Conservation (phyloP, 2,113 vertebrate species). For the Corythaixoides concolor region DNA sequence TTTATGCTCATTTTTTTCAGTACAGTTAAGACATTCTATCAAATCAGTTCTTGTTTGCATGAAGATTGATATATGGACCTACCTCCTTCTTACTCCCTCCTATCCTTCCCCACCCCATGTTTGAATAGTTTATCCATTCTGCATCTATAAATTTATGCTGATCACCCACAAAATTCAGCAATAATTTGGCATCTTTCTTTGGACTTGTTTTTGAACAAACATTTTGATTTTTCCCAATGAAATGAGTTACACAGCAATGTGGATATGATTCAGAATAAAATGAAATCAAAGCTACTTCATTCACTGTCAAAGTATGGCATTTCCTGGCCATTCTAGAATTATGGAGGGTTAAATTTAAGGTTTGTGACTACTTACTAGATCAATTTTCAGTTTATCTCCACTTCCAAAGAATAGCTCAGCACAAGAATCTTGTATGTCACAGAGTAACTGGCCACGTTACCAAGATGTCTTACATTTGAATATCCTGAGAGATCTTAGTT, state of each 20-base stretch:
- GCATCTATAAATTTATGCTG: neutral
- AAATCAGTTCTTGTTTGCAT: neutral
- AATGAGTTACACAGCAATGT: too few relatives aligned
- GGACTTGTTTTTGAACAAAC: neutral
- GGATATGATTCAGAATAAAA: neutral
- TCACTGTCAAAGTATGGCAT: neutral
- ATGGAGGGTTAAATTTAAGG: neutral
- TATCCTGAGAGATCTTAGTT: neutral
- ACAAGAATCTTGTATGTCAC: neutral
- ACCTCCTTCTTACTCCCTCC: neutral
- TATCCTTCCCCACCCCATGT: neutral
- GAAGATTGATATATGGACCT: neutral
- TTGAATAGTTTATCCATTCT: neutral
- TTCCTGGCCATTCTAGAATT: neutral
- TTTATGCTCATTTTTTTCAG: neutral
- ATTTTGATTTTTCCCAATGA: neutral
- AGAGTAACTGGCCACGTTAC: neutral
- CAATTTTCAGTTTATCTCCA: neutral
- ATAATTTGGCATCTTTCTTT: neutral
- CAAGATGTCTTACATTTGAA: neutral
- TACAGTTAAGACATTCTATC: neutral
- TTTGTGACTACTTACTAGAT: neutral
- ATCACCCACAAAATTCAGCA: neutral
- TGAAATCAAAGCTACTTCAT: neutral
- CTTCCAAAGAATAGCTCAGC: neutral